Conservation (phyloP, 2,113 vertebrate genomes). For the Forbesichthys agassizii region DNA sequence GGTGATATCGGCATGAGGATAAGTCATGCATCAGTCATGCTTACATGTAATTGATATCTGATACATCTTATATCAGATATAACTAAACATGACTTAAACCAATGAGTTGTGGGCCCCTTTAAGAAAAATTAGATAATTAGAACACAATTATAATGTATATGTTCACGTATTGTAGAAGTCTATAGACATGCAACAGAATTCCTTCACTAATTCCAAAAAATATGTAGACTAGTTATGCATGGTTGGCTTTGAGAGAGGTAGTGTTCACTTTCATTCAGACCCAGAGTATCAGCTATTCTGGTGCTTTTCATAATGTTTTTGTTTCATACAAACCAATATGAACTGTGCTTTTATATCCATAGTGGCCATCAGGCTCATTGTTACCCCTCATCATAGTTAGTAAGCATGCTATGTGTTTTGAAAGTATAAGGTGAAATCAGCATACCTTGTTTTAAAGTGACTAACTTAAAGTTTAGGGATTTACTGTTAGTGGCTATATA, state of each 20-base stretch:
- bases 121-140: too few relatives aligned
- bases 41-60: too few relatives aligned
- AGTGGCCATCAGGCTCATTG: conserved; percentile 11
- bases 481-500: too few relatives aligned
- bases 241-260: conserved; percentile 13
- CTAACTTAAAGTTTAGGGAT: background rate
- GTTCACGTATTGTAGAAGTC: too few relatives aligned
- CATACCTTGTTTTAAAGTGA: background rate
- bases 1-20: background rate
- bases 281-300: conserved; percentile 41
- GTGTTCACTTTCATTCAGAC: conserved; percentile 54
- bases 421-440: background rate
- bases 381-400: conserved; percentile 15
- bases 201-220: too few relatives aligned
- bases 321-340: conserved; percentile 45
- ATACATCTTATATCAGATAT: conserved; percentile 8
- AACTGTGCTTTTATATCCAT: conserved; percentile 26
- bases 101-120: background rate
- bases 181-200: background rate
- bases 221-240: background rate
- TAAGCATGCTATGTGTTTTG: background rate
- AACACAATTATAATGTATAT: too few relatives aligned
- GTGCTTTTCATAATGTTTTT: conserved; percentile 60
- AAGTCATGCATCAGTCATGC: background rate
- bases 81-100: conserved; percentile 1